Conservation (phyloP, 1,140 invertebrate genomes). For the Lasioglossum albipes region DNA sequence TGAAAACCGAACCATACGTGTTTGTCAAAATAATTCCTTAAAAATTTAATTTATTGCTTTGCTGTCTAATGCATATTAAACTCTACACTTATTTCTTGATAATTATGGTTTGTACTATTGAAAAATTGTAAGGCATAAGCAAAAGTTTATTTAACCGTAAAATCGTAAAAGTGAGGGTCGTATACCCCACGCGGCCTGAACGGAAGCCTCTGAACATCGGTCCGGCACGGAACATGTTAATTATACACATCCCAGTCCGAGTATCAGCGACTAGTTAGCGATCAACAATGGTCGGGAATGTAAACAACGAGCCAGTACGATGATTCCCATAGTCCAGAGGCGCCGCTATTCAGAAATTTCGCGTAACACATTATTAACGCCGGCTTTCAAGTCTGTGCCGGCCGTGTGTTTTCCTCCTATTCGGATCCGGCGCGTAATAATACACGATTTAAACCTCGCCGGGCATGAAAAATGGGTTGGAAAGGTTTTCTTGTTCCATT, state of each 20-base stretch:
- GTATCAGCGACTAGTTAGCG: conserved; percentile 44
- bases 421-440: neutral
- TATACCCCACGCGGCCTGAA: too few species aligned
- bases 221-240: conserved; percentile 18
- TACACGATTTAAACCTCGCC: neutral
- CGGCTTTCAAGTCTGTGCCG: neutral
- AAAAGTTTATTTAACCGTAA: too few species aligned
- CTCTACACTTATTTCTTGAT: too few species aligned
- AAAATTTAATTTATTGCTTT: too few species aligned
- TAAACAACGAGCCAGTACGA: neutral
- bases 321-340: neutral
- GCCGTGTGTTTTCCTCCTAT: neutral
- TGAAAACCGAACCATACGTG: too few species aligned
- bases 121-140: too few species aligned
- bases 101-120: too few species aligned
- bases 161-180: too few species aligned
- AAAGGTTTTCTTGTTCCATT: neutral
- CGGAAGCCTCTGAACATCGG: too few species aligned
- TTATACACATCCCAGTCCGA: conserved; percentile 35
- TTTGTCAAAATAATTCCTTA: too few species aligned
- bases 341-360: neutral
- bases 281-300: conserved; percentile 38
- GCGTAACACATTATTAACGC: conserved; percentile 12
- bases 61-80: too few species aligned
- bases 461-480: neutral